Percentiles rank a stretch among this genome's conserved stretches.
These are phyloP conservation scores for Cygnus atratus DNA, from an alignment of 2,113 vertebrate species.

Conservation along the genomic window DNA sequence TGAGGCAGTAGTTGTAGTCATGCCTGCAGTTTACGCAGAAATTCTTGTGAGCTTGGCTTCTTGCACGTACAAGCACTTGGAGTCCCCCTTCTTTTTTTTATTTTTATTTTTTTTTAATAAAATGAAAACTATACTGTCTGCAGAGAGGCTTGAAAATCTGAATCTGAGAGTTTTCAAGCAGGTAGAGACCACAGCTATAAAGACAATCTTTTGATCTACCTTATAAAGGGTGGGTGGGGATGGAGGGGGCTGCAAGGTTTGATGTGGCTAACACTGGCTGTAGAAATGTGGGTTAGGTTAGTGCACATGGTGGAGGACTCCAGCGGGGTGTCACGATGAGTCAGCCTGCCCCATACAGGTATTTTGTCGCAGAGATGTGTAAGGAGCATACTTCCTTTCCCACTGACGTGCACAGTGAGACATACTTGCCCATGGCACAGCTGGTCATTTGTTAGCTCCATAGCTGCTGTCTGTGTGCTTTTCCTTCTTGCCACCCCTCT, in stretches of 20 bases:
- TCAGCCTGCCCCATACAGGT: not conserved
- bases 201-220: not conserved
- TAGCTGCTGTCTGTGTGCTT: not conserved
- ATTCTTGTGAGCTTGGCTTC: not conserved
- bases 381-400: not conserved
- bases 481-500: not conserved
- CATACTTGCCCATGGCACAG: not conserved
- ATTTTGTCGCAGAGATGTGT: not conserved
- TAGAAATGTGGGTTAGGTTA: not conserved
- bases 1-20: not conserved
- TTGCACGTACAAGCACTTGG: not conserved
- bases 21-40: not conserved
- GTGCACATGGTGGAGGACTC: not conserved
- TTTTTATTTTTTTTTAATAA: no score
- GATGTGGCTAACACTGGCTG: not conserved
- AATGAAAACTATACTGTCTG: not conserved
- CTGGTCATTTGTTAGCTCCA: rapidly evolving
- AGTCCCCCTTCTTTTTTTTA: not conserved
- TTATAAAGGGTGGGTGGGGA: not conserved
- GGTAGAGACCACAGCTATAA: not conserved
- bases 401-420: not conserved
- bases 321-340: not conserved
- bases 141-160: not conserved
- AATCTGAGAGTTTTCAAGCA: not conserved
- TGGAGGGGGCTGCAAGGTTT: not conserved